Percentiles rank a stretch among this genome's conserved stretches.
phyloP scores from a whole-genome alignment of 2,113 vertebrate species.

The Misgurnus mizolepis region DNA sequence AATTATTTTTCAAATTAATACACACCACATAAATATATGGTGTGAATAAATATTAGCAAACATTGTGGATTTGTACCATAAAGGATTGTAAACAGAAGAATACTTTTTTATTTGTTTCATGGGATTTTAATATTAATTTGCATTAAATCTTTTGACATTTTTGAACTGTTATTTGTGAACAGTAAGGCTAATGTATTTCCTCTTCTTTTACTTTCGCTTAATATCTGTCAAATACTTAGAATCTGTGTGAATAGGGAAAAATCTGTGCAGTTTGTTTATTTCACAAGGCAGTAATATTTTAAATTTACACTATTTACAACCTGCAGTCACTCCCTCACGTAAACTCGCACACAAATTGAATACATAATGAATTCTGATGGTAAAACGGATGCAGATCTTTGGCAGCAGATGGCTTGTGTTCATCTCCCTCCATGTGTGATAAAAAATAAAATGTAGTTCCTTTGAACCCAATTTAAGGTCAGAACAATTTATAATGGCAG shows the following conservation, averaged over 20 bases:
- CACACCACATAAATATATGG: no score
- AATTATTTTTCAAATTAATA: no score
- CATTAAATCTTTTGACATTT: not conserved
- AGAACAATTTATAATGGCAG: slow-evolving; percentile 9
- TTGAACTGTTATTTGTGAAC: not conserved
- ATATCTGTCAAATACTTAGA: not conserved
- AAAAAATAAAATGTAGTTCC: not conserved
- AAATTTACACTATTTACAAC: not conserved
- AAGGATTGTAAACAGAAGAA: not conserved
- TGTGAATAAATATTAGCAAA: no score
- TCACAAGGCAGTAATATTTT: not conserved
- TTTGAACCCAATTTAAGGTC: slow-evolving; percentile 10
- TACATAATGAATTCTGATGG: not conserved
- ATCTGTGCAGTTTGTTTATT: not conserved
- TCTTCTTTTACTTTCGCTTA: not conserved
- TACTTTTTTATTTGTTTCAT: not conserved
- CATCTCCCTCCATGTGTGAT: slow-evolving; percentile 24
- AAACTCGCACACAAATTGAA: slow-evolving; percentile 3
- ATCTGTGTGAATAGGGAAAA: not conserved
- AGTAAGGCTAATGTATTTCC: not conserved
- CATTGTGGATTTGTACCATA: not conserved
- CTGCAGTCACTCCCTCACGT: not conserved
- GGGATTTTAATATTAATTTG: not conserved
- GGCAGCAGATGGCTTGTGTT: slow-evolving; percentile 10
- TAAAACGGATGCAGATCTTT: not conserved